Percentiles rank a stretch among this genome's conserved stretches.
phyloP scores from a whole-genome alignment of 2,113 vertebrate species.

The Tamias sibiricus region DNA sequence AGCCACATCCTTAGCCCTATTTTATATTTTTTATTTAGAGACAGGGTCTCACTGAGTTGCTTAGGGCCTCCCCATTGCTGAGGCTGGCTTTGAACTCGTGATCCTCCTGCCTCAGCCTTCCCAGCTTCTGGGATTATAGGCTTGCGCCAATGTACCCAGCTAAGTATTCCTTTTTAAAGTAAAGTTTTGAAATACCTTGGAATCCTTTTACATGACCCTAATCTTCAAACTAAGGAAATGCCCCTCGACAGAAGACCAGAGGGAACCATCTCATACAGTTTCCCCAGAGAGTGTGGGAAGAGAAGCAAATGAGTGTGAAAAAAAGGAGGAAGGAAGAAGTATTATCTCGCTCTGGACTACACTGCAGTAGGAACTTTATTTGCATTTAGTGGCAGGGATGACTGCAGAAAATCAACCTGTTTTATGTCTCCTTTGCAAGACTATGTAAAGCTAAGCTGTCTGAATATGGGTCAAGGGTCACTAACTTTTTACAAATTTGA shows the following conservation, averaged over 20 bases:
- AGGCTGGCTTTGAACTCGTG: too few species aligned
- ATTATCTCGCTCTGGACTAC: not conserved
- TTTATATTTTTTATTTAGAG: too few species aligned
- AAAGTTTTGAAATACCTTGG: not conserved
- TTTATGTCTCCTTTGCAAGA: not conserved
- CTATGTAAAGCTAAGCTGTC: not conserved
- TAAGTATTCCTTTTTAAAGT: not conserved
- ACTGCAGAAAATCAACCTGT: not conserved
- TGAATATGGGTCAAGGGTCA: not conserved
- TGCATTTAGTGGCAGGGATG: not conserved
- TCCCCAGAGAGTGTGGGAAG: not conserved
- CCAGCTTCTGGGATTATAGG: too few species aligned
- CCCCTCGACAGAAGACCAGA: not conserved
- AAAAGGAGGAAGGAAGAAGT: not conserved
- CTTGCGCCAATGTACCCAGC: too few species aligned
- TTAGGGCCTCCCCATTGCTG: too few species aligned
- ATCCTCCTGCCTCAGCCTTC: too few species aligned
- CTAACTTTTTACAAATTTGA: not conserved
- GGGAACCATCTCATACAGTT: not conserved
- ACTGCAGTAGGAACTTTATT: not conserved
- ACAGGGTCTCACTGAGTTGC: too few species aligned
- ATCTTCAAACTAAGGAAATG: not conserved
- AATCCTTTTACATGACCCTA: not conserved
- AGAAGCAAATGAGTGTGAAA: not conserved
- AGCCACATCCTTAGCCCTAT: too few species aligned